Conservation (phyloP, 2,113 vertebrate species). For the Gasterosteus aculeatus region DNA sequence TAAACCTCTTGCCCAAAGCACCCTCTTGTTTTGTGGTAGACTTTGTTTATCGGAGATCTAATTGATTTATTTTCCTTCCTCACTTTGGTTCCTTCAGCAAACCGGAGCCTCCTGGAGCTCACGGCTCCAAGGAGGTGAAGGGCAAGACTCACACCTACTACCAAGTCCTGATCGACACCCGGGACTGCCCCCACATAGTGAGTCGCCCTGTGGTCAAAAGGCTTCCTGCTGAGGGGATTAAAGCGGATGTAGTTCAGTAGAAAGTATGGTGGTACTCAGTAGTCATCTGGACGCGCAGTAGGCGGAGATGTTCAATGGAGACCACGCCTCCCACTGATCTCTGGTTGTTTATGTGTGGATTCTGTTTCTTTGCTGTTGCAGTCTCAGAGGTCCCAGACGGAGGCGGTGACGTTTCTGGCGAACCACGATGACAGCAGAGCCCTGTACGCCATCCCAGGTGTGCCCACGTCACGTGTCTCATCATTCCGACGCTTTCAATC, state of each 20-base stretch:
- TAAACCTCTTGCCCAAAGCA: conserved; percentile 51
- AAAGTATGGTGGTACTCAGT: too few species aligned
- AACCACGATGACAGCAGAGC: conserved; percentile 98
- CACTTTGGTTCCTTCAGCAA: conserved; percentile 63
- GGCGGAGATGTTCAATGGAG: too few species aligned
- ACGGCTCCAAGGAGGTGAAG: conserved; percentile 96
- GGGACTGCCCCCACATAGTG: conserved; percentile 97
- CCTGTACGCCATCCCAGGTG: conserved; percentile 97
- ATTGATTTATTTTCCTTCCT: neutral
- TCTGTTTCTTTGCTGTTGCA: conserved; percentile 64
- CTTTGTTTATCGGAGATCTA: neutral
- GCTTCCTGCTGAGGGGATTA: too few species aligned
- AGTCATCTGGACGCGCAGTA: too few species aligned
- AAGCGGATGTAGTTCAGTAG: too few species aligned
- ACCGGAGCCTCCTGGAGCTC: conserved; percentile 83
- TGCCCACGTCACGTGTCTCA: too few species aligned
- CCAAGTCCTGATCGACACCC: conserved; percentile 94
- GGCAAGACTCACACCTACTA: conserved; percentile 98
- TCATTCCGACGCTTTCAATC: too few species aligned
- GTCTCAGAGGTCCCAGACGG: conserved; percentile 97
- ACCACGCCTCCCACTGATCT: too few species aligned
- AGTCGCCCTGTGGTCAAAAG: conserved; percentile 57
- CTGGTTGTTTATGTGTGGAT: neutral
- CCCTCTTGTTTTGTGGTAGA: too few species aligned
- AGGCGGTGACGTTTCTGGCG: conserved; percentile 97